Evolutionary conservation across 2,113 vertebrate species (phyloP).

Genomic region (Poeciliopsis turrubarensis): DNA sequence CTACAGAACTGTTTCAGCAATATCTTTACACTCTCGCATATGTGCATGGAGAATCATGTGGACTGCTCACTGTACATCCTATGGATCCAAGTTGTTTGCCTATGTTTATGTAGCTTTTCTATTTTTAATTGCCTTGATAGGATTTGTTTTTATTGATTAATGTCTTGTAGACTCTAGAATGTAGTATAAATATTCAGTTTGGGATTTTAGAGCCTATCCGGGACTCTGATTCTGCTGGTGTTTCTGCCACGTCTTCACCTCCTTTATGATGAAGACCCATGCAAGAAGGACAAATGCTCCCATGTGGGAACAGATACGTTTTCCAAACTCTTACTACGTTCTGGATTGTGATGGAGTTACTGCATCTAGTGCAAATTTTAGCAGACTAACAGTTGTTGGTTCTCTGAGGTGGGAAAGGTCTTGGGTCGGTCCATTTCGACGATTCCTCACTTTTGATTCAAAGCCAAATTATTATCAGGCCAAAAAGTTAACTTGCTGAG

Average conservation of each 20-base stretch:
- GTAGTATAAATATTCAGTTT: background rate
- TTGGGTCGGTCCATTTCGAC: too few species aligned
- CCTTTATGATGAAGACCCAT: background rate
- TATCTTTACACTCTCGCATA: conserved; percentile 20
- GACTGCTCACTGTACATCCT: background rate
- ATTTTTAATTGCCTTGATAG: background rate
- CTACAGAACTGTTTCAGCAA: conserved; percentile 50
- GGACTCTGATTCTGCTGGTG: background rate
- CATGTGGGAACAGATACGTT: background rate
- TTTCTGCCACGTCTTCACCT: background rate
- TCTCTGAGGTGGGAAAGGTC: too few species aligned
- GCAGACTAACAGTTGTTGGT: too few species aligned
- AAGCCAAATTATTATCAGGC: too few species aligned
- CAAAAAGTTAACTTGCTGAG: too few species aligned
- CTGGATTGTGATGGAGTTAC: background rate
- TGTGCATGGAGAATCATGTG: conserved; percentile 14
- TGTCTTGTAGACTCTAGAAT: background rate
- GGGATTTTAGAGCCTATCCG: background rate
- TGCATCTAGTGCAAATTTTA: too few species aligned
- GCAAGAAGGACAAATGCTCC: background rate
- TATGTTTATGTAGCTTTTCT: background rate
- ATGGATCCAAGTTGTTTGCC: background rate
- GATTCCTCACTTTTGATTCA: too few species aligned
- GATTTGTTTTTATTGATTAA: too few species aligned
- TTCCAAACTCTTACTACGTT: background rate